Base-by-base conservation (phyloP, 2,113 vertebrate species). In the Labrus mixtus region DNA sequence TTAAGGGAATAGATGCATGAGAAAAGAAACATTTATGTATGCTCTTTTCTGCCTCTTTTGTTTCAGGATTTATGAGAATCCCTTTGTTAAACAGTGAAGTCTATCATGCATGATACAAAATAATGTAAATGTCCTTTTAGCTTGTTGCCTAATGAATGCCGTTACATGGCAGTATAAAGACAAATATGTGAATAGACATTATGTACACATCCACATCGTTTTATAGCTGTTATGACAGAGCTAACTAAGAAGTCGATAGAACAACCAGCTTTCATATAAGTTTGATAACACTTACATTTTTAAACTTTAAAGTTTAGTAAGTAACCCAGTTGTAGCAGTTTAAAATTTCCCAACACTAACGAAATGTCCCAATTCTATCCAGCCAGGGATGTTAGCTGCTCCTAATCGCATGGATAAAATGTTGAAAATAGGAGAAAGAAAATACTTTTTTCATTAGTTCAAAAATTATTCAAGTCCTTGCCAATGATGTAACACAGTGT, bases 111-210 rank as follows among this genome's bases (percentile, higher is more conserved):
- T 39, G 25, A 50, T 46, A 75, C 36, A 45, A 59, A 22, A 16
- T 56, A 37, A 45, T 71, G 46, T 33, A 19, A 55, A 55, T 72
- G 22, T 17, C 12, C 20, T 54, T 37, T 17, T 33, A 66, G 10
- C 43, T 36, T 53, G 7, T 13, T 66, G 46, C 58, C 8, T 16
- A 36, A 60, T 45, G 19, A 4, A 23, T 50, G 25, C n/a, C 12
- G 33, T 58, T 50, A 55, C 29, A 23, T n/a, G 45, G 13, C 29
- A 37, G 11, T 15, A 74, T 7, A 48, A 11, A 10, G 48, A 53
- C 22, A 70, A 37, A 58, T 64, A 73, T 73, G 48, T 10, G 48
- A n/a, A 33, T 33, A 33, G 6, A 33, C 29, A 33, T 25, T 25
- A 25, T 33, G 29, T 33, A 33, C 29, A 6, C 29, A 20, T 1